Percentiles rank a stretch among this genome's conserved stretches.
Conservation (phyloP, 2,888 invertebrate genomes). For the Lampropteryx suffumata region DNA sequence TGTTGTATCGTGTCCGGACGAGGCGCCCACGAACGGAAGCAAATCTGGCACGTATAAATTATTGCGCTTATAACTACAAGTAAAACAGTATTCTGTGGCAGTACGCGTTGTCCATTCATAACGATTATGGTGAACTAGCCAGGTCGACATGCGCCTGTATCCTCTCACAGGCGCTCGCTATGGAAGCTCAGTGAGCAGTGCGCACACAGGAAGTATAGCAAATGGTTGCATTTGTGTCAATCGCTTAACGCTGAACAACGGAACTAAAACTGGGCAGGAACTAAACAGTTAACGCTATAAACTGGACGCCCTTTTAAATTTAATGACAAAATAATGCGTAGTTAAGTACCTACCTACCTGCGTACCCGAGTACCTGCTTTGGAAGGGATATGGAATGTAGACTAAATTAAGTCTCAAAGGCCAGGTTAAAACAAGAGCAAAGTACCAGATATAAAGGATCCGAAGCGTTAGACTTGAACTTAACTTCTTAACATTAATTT, state of each 20-base stretch:
- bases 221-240: conserved; percentile 58
- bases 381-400: no score
- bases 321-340: background rate
- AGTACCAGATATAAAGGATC: background rate
- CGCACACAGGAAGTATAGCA: conserved; percentile 73
- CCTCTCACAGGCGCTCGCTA: conserved; percentile 47
- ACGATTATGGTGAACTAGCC: conserved; percentile 52
- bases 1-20: conserved; percentile 35
- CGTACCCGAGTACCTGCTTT: no score
- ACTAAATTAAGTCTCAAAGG: no score
- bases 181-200: conserved; percentile 9
- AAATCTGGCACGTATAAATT: conserved; percentile 72
- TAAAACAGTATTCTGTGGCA: conserved; percentile 7
- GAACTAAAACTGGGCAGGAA: conserved; percentile 70
- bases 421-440: no score
- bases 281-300: conserved; percentile 62
- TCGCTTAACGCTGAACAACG: conserved; percentile 54
- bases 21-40: conserved; percentile 68
- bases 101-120: conserved; percentile 62
- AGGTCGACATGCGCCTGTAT: conserved; percentile 43
- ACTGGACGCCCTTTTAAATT: conserved; percentile 35
- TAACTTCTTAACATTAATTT: conserved; percentile 3
- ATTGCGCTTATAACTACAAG: conserved; percentile 52
- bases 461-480: conserved; percentile 2
- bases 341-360: no score